These are phyloP conservation scores for Diadumene lineata DNA, from an alignment of 92 coral and sea anemone species.

Conservation along the genomic window DNA sequence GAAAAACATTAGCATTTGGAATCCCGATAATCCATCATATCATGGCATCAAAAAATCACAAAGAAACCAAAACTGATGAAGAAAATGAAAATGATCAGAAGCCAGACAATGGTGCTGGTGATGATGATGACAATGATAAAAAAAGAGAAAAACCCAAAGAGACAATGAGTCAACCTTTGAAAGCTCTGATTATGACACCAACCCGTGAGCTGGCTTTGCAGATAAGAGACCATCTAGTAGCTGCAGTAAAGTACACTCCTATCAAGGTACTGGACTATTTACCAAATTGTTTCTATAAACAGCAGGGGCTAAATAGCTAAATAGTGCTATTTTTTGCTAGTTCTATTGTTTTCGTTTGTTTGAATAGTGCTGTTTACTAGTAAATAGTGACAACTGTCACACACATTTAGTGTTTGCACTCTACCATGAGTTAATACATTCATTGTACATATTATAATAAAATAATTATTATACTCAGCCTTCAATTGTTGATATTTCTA, in stretches of 20 bases:
- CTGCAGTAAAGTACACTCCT: conserved; percentile 66
- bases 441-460: too few species aligned
- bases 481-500: conserved; percentile 19
- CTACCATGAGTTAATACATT: too few species aligned
- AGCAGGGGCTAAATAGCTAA: too few species aligned
- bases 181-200: conserved; percentile 87
- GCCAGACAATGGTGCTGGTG: background rate
- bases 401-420: too few species aligned
- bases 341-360: background rate
- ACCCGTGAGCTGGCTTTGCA: conserved; percentile 95
- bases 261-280: too few species aligned
- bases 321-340: background rate
- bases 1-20: conserved; percentile 95
- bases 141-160: background rate
- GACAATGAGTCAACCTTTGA: conserved; percentile 36
- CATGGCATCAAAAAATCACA: conserved; percentile 32
- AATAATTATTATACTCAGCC: too few species aligned
- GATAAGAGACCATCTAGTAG: conserved; percentile 70
- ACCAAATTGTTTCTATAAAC: too few species aligned
- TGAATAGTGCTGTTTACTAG: background rate
- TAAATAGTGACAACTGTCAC: too few species aligned
- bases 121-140: conserved; percentile 12
- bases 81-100: conserved; percentile 1
- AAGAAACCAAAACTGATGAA: conserved; percentile 1
- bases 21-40: conserved; percentile 84